Base-by-base conservation (phyloP, 2,888 invertebrate species). In the Callyntrura sp. region DNA sequence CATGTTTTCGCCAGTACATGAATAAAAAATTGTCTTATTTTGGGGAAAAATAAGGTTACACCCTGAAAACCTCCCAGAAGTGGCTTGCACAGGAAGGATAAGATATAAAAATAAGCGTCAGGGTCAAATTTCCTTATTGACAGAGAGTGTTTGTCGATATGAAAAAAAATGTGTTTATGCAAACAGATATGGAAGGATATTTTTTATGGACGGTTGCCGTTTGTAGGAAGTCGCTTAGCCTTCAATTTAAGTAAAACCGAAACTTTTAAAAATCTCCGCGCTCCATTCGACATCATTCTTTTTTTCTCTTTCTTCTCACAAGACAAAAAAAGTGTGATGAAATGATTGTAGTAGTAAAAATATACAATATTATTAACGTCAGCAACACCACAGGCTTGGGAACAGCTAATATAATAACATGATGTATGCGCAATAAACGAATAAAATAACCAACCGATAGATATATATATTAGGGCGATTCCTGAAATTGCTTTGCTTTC, bases 301-400 rank as follows among this genome's bases (percentile, higher is more conserved):
- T 79, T 11, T 79, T 28, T n/a, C n/a, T n/a, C n/a, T n/a, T n/a
- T n/a, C n/a, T n/a, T n/a, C n/a, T n/a, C n/a, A n/a, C n/a, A n/a
- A n/a, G 17, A 17, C 8, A 25, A 51, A 25, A 68, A 65, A 83
- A 83, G 65, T 60, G 45, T 82, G 82, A 48, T 65, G 62, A 62
- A 48, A 57, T 48, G 83, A 28, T 83, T 28, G 68, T 28, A 23
- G 62, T 68, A 68, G 14, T 68, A 68, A 68, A 68, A 84, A 83
- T 83, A 84, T 70, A 84, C 70, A 84, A 84, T 84, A 84, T 84
- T 84, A 84, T 84, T 84, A 84, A 57, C 84, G 84, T 70, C 70
- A 55, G 68, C 84, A 83, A 43, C 70, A 70, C 70, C 70, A 70
- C 45, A 68, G 65, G 35, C 35, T 35, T n/a, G 65, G n/a, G n/a